Evolutionary conservation across 30 jellyfish, hydroid and myxozoan genomes (phyloP), one percentile per base, ranked within the genome.

Genomic region (Mastigias papua): DNA sequence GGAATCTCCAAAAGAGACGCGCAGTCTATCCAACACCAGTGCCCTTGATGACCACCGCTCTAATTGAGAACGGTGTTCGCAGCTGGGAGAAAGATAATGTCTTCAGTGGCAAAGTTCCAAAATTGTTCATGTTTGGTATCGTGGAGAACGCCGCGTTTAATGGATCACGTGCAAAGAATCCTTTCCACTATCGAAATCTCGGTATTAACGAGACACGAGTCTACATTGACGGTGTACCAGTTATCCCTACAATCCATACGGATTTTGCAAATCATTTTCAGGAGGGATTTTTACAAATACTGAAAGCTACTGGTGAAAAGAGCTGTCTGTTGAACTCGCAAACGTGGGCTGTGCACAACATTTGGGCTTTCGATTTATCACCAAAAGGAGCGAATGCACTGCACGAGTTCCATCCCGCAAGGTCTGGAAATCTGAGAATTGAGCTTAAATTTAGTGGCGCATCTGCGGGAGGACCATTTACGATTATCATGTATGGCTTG

Each of bases 291-390:
- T 23, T 65, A 0, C 76, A 65, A 25, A 65, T 65, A 32, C 35
- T 65, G 21, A 65, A 65, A 4, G 76, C 76, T 20, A 65, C 48
- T 21, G 37, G 37, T 0, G 35, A 65, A 16, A 65, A 25, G 10
- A 65, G 76, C 25, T 65, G 76, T 5, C 35, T 65, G 7, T 65
- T 65, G 30, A 65, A 65, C 48, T 65, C 76, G 7, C 21, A 65
- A 23, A 65, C 76, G 9, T 65, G 76, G 32, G 11, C 28, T 0
- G 35, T 65, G 11, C 4, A 23, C 25, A 65, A 65, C 35, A 65
- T 65, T 25, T 65, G 76, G 76, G 76, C 22, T 0, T 65, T 65
- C 17, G 35, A 65, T 23, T n/a, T 65, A 2, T 19, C 76, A 25
- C 51, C 76, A 7, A 65, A 25, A 23, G 35, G 76, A 3, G 25